Evolutionary conservation across 2,113 vertebrate species (phyloP).

Genomic region (Eurypyga helias): DNA sequence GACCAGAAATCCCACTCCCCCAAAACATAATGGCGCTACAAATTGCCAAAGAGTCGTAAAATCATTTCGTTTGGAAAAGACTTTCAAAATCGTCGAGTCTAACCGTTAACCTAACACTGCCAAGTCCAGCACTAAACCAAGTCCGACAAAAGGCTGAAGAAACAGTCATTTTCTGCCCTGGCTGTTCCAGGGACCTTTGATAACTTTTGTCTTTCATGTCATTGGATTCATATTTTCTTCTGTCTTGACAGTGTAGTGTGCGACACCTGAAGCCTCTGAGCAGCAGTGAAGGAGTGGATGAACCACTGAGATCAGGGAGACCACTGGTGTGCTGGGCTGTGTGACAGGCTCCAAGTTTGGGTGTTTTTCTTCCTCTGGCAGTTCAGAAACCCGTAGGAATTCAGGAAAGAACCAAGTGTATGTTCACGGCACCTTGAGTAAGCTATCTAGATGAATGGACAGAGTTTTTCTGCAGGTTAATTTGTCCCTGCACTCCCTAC

Average conservation of each 20-base stretch:
- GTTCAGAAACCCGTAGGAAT: not conserved
- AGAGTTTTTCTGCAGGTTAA: not conserved
- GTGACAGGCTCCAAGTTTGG: not conserved
- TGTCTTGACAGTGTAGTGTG: accelerated
- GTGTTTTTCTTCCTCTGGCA: not conserved
- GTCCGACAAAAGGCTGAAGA: not conserved
- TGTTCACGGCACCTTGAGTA: not conserved
- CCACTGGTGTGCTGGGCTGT: not conserved
- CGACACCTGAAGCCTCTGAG: not conserved
- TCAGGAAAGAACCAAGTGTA: not conserved
- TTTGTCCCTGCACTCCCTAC: accelerated
- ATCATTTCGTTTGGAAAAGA: no score
- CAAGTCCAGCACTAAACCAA: no score
- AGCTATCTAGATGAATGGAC: not conserved
- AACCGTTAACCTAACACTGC: no score
- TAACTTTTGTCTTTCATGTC: not conserved
- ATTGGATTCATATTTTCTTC: not conserved
- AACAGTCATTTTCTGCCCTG: not conserved
- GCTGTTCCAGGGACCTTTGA: not conserved
- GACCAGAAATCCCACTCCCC: not conserved
- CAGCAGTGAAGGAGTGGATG: not conserved
- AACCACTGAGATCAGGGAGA: not conserved
- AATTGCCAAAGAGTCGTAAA: not conserved
- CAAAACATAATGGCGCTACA: not conserved
- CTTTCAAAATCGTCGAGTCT: no score